Conservation (phyloP, 2,888 invertebrate genomes). For the Nesidiocoris tenuis region DNA sequence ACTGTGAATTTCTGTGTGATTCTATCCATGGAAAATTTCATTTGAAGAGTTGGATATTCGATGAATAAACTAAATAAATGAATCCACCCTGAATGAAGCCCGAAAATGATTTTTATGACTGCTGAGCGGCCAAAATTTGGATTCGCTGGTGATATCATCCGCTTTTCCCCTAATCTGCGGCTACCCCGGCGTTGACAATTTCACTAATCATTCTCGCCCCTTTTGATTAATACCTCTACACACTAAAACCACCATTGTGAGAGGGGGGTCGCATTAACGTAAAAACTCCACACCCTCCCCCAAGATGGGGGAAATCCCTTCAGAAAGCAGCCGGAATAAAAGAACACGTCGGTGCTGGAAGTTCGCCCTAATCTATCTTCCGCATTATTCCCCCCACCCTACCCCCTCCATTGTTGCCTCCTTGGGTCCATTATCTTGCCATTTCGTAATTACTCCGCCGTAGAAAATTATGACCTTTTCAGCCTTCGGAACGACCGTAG, state of each 20-base stretch:
- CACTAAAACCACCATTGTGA: not conserved
- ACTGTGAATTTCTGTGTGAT: too few species aligned
- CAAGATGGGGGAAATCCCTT: not conserved
- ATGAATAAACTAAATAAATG: too few species aligned
- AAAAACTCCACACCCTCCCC: not conserved
- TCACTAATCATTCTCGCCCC: too few species aligned
- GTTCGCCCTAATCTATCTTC: not conserved
- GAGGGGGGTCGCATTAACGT: not conserved
- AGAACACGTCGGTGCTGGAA: not conserved
- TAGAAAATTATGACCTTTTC: not conserved
- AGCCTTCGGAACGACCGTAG: not conserved
- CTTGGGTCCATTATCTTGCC: not conserved
- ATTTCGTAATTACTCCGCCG: not conserved
- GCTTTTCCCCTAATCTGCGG: too few species aligned
- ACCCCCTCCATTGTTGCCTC: not conserved
- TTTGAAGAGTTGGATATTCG: too few species aligned
- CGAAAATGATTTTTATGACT: too few species aligned
- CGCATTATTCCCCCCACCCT: not conserved
- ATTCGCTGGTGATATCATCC: too few species aligned
- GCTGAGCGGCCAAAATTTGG: too few species aligned
- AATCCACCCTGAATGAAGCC: too few species aligned
- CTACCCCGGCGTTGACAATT: too few species aligned
- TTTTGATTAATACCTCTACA: too few species aligned
- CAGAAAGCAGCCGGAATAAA: not conserved
- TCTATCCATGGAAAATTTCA: too few species aligned